Conservation (phyloP, 2,797 vertebrate genomes). For the Hemibagrus guttatus region DNA sequence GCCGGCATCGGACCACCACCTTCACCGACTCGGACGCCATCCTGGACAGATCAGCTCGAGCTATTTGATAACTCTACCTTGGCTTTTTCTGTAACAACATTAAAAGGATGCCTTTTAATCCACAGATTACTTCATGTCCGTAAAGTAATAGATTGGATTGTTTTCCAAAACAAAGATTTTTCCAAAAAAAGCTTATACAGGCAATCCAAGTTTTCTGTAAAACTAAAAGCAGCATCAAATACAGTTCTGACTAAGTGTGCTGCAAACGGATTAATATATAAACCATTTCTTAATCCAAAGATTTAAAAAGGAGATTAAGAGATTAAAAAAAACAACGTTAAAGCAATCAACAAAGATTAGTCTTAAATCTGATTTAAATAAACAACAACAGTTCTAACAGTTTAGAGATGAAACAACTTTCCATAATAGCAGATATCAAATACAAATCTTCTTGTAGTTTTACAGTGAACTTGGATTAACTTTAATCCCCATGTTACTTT, state of each 20-base stretch:
- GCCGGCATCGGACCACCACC: conserved; percentile 85
- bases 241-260: background rate
- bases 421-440: background rate
- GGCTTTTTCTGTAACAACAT: conserved; percentile 17
- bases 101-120: background rate
- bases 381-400: background rate
- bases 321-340: background rate
- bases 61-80: background rate
- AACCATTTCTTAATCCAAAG: background rate
- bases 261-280: background rate
- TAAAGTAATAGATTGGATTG: background rate
- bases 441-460: background rate
- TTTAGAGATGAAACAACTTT: background rate
- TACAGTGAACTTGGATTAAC: background rate
- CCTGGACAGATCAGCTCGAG: background rate
- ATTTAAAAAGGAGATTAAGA: too few relatives aligned
- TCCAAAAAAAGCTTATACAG: background rate
- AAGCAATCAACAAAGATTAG: background rate
- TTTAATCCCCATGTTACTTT: background rate
- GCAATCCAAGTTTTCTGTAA: background rate
- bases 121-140: background rate
- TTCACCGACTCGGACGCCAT: conserved; percentile 85
- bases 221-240: background rate
- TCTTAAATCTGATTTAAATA: background rate
- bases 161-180: background rate